Base-by-base conservation (phyloP, 1,140 invertebrate species). In the Drosophila azteca region DNA sequence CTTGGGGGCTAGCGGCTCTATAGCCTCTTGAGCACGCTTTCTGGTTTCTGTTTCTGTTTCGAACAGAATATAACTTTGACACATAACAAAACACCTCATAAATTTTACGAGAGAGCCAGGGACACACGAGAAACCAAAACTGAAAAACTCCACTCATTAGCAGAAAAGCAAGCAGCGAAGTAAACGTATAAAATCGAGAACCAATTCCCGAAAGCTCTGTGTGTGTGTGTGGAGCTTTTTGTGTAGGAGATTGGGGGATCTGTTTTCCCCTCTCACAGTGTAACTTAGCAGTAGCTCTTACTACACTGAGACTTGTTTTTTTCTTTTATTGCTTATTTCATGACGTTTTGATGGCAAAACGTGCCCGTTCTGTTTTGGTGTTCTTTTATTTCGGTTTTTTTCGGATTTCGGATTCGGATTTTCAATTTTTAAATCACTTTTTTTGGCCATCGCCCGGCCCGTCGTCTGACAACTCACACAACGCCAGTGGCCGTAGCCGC, bases 11-110 rank as follows among this genome's bases (percentile, higher is more conserved):
- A 9, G 24, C 4, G 24, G 24, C 24, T 26, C 4, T 31, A 31
- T 45, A 39, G 46, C 11, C 41, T 24, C 26, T 39, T 68, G 39
- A 66, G 81, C 80, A 84, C 81, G 80, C 77, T 69, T 58, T 45
- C 45, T 31, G 35, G 35, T 39, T 39, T 11, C 35, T 39, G 9
- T 11, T 35, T 35, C 24, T 35, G 11, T 13, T 39, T 39, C 24
- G 31, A 73, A 31, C 41, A 54, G 52, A 73, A 72, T 60, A 75
- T 45, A 75, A 59, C 67, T 55, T 82, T 75, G 78, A 88, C 73
- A 87, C 81, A 78, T 87, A 85, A 82, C 82, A 73, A 84, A 85
- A 85, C 82, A 85, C 82, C 78, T 82, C 78, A 88, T 85, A 85
- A 88, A 85, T 82, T 85, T 85, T 82, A 88, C 81, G 63, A 67